Evolutionary conservation across 2,888 invertebrate species (phyloP), one percentile per base, ranked within the genome.

Genomic region (Drosophila macrothrix): DNA sequence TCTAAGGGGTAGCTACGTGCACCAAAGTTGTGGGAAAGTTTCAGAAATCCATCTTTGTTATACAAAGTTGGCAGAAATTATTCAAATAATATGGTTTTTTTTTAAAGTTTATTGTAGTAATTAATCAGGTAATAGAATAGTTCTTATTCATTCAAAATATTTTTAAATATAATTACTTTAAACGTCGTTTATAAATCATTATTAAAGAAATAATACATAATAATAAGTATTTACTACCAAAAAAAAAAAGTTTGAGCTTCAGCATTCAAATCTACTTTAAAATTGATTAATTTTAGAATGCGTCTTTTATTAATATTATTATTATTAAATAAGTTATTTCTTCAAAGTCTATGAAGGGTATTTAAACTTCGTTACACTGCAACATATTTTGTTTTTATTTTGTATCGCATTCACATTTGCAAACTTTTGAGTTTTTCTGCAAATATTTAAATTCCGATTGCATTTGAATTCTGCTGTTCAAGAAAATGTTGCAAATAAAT

Each of bases 1-100:
- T 46, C 22, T 33, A 28, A 16, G 50, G 78, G 81, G 59, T 67
- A 49, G 25, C 16, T 59, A 10, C 28, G 6, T 58, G 12, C 28
- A 33, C 9, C 10, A 49, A n/a, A 37, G 33, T 33, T 39, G n/a
- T 52, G 52, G 25, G 46, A 46, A 46, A 25, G 46, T 46, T 46
- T 4, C 46, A 7, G 4, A 46, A 46, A 25, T 2, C 9, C 46
- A 4, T 46, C 2, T 25, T 4, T 31, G 31, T 31, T 31, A 31
- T 9, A 31, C 9, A 9, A 31, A 31, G 2, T 31, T 31, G 31
- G 9, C 31, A 2, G 31, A 31, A 31, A 31, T 31, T 0, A 31
- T 9, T 43, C 12, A 43, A 6, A 22, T 22, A 43, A 6, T 43
- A 43, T 22, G n/a, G 6, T 14, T 43, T 12, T 43, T 43, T 43